Base-by-base conservation (phyloP, 2,888 invertebrate genomes). In the Nowickia ferox region DNA sequence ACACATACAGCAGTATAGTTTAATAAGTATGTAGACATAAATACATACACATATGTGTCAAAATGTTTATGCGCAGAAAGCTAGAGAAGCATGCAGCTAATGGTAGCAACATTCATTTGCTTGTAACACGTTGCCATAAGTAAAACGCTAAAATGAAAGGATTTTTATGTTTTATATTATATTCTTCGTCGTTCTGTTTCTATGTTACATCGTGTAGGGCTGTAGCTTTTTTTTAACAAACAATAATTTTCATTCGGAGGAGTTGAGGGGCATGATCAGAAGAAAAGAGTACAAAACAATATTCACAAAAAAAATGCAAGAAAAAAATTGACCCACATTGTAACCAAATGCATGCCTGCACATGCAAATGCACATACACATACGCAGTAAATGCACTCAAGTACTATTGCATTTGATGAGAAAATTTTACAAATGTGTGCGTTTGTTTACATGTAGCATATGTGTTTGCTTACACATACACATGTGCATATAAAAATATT, bases 41-140 rank as follows among this genome's bases (percentile, higher is more conserved):
- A 61, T 46, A 57, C 19, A 75, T 55, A 61, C 46, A 44, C 57
- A 69, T 48, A 78, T 68, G 55, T 38, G 75, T 1, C 51, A 13
- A 46, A 15, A 59, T 53, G 15, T 30, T 30, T 30, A 1, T 9
- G n/a, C 11, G 9, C 30, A 6, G 6, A 38, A n/a, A 8, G 30
- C 30, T 57, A 57, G 40, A 80, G 11, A 22, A 44, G 66, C 38
- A 53, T 30, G 57, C 71, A 72, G 55, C 17, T 75, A 75, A 78
- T 69, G 63, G 74, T 65, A 66, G 71, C 63, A 71, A 66, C 63
- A 82, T 82, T 77, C 78, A 65, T 71, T 75, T 57, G 30, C 30
- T 46, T 86, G 46, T 61, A 83, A 79, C 82, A 86, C 80, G 76
- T 80, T 80, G 78, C 69, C 82, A 81, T 46, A 66, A 78, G 82